These are phyloP conservation scores for Anguilla marmorata DNA, from an alignment of 2,797 vertebrate genomes.

Conservation along the genomic window DNA sequence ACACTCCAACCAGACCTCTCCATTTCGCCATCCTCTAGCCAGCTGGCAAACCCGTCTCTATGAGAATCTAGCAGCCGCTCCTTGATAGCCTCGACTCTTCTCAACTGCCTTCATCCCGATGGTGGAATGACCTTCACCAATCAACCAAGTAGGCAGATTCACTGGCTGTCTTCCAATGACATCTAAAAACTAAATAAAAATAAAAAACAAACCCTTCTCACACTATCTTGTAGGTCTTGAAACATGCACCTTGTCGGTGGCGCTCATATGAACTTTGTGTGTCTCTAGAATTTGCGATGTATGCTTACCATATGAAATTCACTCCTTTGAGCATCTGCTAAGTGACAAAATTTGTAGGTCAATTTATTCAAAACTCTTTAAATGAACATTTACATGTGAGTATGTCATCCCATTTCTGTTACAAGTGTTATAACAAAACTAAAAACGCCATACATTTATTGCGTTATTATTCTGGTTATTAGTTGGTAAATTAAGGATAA, in stretches of 20 bases:
- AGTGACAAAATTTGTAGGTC: not conserved
- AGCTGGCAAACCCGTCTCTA: not conserved
- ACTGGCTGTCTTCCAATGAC: not conserved
- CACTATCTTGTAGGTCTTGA: not conserved
- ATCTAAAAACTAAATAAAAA: not conserved
- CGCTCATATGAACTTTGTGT: not conserved
- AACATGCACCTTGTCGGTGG: not conserved
- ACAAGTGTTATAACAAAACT: no score
- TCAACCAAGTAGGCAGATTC: not conserved
- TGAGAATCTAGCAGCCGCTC: not conserved
- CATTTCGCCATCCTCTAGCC: not conserved
- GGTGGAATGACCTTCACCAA: not conserved
- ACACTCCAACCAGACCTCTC: conserved; percentile 2
- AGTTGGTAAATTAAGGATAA: no score
- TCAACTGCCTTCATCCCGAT: not conserved
- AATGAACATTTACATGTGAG: not conserved
- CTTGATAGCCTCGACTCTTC: not conserved
- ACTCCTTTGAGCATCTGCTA: not conserved
- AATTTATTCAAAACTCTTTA: not conserved
- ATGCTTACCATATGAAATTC: not conserved
- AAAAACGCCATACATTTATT: no score
- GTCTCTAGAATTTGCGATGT: not conserved
- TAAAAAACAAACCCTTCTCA: not conserved
- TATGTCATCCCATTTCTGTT: no score
- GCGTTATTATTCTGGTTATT: no score